Base-by-base conservation (phyloP, 2,888 invertebrate genomes). In the Amiota communis region DNA sequence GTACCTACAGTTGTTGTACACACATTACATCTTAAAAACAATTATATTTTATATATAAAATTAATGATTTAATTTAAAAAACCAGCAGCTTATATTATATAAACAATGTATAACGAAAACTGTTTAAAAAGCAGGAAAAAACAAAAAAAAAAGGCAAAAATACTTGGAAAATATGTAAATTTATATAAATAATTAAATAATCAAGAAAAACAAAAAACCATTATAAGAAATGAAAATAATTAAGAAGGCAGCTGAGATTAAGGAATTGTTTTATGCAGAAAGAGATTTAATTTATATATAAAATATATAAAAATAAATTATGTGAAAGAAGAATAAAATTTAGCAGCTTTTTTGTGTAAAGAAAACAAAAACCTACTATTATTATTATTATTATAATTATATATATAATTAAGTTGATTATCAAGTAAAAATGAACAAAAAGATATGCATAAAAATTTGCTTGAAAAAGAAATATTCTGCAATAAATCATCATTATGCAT, bases 1-100 rank as follows among this genome's bases (percentile, higher is more conserved):
- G 23, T 63, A 63, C 63, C 46, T 63, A 63, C 63, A 63, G 23
- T 63, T 63, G 63, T 63, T n/a, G n/a, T n/a, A n/a, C n/a, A 63
- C 23, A 63, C 63, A 63, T 36, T n/a, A 23, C 23, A 61, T 36
- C 23, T n/a, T 53, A 53, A 53, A 61, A 12, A 36, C 61, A 61
- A 36, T 23, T 12, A 11, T 23, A 4, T 36, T 15, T 10, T 59
- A 59, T 17, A 20, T 59, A 15, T 1, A 20, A 17, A 59, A 15
- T 15, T 9, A 53, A 53, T 59, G 6, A 36, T 59, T 15, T 17
- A 20, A 15, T 1, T 17, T 15, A 17, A 15, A 59, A 57, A 20
- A 59, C 10, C 11, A 11, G 20, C 20, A 20, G 11, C 59, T 12
- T 17, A 17, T 11, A 59, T 17, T 15, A 17, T 20, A 15, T 15